These are phyloP conservation scores for Orius laevigatus DNA, from an alignment of 1,140 invertebrate genomes.

Conservation along the genomic window DNA sequence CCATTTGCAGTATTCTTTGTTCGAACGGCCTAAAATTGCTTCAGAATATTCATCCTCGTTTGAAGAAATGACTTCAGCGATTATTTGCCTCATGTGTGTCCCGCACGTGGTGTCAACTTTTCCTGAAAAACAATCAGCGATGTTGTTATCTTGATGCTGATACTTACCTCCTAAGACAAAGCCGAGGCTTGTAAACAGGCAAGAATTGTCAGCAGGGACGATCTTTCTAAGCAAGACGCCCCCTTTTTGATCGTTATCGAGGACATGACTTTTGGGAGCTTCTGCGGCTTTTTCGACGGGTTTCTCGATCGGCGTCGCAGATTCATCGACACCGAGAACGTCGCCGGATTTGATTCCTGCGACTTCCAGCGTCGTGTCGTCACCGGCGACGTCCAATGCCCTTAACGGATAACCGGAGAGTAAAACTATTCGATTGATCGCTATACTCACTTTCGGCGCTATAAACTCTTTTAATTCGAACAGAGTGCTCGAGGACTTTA, in stretches of 20 bases:
- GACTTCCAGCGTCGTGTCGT: no score
- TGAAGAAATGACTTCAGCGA: slow-evolving; percentile 61
- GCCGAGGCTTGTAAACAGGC: slow-evolving; percentile 80
- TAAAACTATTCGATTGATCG: no score
- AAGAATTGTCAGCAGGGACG: slow-evolving; percentile 89
- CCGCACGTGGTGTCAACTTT: slow-evolving; percentile 56
- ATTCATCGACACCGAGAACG: no score
- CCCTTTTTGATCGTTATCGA: slow-evolving; percentile 17
- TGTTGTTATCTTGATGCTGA: background rate
- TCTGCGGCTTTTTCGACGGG: no score
- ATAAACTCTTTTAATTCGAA: no score
- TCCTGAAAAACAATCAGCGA: slow-evolving; percentile 31
- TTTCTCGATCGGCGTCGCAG: no score
- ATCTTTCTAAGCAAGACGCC: slow-evolving; percentile 78
- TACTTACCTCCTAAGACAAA: slow-evolving; percentile 36
- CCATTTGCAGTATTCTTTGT: slow-evolving; percentile 75
- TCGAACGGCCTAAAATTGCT: slow-evolving; percentile 72
- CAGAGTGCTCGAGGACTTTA: no score
- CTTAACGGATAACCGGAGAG: no score
- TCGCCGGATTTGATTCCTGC: no score
- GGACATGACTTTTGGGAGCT: no score
- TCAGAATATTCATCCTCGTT: slow-evolving; percentile 66
- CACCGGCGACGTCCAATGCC: no score
- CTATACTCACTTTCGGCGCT: no score
- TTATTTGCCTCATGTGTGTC: slow-evolving; percentile 63